Base-by-base conservation (phyloP, 2,797 vertebrate species). In the Psittacula echo region DNA sequence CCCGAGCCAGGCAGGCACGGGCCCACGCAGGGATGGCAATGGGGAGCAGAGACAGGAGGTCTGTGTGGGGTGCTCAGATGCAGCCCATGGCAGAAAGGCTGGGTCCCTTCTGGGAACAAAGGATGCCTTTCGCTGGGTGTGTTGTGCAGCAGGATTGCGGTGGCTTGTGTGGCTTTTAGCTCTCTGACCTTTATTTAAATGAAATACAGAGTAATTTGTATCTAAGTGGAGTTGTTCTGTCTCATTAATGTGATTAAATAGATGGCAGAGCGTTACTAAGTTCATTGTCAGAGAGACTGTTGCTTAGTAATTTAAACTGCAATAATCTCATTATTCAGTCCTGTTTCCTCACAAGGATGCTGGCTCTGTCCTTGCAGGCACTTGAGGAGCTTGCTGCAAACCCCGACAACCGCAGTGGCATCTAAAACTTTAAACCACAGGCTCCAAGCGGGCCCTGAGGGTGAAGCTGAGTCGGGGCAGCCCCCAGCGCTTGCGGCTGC, bases 231-330 rank as follows among this genome's bases (percentile, higher is more conserved):
- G 65, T 32, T 75, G 74, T 74, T 90, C 85, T 87, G 50, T 92
- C 86, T 92, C 94, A 94, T 88, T 91, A 95, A 45, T 10, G 58
- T 87, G 91, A 95, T 92, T 94, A 96, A 93, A 73, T 65, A 32
- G 86, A 83, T 84, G 88, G 74, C 89, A 80, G 51, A 86, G 76
- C 11, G 1, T 89, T 92, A 87, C 91, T 62, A 89, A 60, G 27
- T 89, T 89, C 90, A 87, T 91, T 90, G 93, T 94, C 94, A 91
- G 84, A 94, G 86, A 85, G 62, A 65, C 91, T 90, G 95, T 93
- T 94, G 87, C 87, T 96, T 91, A 80, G 94, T 87, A 91, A 95
- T 94, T 89, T 71, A 58, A 93, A 70, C 62, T 68, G 80, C 87
- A 89, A 75, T 62, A 42, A 95, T 95, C 65, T 84, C 80, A 58